Base-by-base conservation (phyloP, 2,797 vertebrate genomes). In the Enteromius mattozi region DNA sequence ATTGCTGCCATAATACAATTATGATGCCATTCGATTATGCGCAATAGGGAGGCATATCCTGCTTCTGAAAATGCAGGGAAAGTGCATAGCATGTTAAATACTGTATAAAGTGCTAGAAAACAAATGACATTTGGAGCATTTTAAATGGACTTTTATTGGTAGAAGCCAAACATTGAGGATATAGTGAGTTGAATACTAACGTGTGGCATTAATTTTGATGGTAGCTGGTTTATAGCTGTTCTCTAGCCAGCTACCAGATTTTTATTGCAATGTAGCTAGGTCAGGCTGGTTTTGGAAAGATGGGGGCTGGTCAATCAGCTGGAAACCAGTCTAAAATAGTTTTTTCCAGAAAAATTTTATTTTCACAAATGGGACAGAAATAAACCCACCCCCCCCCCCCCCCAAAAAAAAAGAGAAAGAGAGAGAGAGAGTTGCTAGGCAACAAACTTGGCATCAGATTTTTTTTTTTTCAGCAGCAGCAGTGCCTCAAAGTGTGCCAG, bases 1-100 rank as follows among this genome's bases (percentile, higher is more conserved):
- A 47, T 63, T 12, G 78, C 56, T 81, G 80, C 80, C 69, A 78
- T 92, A 94, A 94, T 92, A 88, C 87, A 91, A 91, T 94, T 93
- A 92, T 56, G 71, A 78, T 70, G 85, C 88, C 78, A 88, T 88
- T 90, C 79, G 86, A 85, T 90, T 88, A 85, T 85, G 85, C 30
- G 4, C 69, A 61, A 61, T 59, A 40, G 80, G 74, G 76, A 85
- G 79, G 66, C 56, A 81, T 85, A 82, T 86, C 82, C 65, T 80
- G 83, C 27, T 40, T 79, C 78, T 78, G 63, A 79, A 63, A 77
- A 84, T 76, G 61, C 54, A 66, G 63, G 68, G 65, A 78, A 82
- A 49, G 33, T 10, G 19, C 49, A n/a, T 49, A 12, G 24, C 12
- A 21, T 24, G 1, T 54, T 77, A 30, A 42, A 33, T 4, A 40